These are phyloP conservation scores for Chromoteleia sp. DNA, from an alignment of 2,888 invertebrate genomes.

Conservation along the genomic window DNA sequence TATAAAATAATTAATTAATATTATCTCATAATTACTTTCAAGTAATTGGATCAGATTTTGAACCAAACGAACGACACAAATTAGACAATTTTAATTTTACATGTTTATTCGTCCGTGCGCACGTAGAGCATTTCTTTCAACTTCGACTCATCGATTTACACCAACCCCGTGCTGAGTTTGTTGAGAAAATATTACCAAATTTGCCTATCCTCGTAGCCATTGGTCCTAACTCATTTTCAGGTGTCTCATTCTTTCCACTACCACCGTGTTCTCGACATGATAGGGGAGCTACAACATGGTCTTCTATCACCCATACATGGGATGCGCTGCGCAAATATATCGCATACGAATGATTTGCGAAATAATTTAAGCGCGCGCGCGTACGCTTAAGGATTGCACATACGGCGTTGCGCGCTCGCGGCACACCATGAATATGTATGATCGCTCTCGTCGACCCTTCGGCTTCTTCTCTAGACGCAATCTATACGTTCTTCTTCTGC, in stretches of 20 bases:
- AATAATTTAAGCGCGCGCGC: slow-evolving; percentile 63
- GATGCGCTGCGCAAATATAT: slow-evolving; percentile 44
- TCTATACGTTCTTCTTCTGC: slow-evolving; percentile 57
- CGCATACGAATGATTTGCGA: slow-evolving; percentile 63
- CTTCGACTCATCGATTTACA: background rate
- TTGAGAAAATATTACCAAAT: background rate
- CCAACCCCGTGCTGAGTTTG: background rate
- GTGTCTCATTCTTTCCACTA: background rate
- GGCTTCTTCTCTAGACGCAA: slow-evolving; percentile 56
- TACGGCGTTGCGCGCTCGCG: slow-evolving; percentile 59
- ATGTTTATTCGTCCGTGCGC: background rate
- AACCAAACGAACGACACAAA: too few relatives aligned
- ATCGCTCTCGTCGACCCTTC: slow-evolving; percentile 58
- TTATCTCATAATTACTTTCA: too few relatives aligned
- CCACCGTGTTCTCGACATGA: background rate
- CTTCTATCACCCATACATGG: slow-evolving; percentile 14
- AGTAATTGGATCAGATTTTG: too few relatives aligned
- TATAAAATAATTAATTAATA: too few relatives aligned
- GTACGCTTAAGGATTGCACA: slow-evolving; percentile 58
- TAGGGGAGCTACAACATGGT: slow-evolving; percentile 18
- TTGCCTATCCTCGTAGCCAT: slow-evolving; percentile 2
- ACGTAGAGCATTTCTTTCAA: background rate
- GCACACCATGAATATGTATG: slow-evolving; percentile 70
- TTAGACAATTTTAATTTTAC: background rate
- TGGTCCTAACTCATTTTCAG: slow-evolving; percentile 12